phyloP scores from a whole-genome alignment of 2,888 invertebrate genomes.

The Orchesellides sinensis region DNA sequence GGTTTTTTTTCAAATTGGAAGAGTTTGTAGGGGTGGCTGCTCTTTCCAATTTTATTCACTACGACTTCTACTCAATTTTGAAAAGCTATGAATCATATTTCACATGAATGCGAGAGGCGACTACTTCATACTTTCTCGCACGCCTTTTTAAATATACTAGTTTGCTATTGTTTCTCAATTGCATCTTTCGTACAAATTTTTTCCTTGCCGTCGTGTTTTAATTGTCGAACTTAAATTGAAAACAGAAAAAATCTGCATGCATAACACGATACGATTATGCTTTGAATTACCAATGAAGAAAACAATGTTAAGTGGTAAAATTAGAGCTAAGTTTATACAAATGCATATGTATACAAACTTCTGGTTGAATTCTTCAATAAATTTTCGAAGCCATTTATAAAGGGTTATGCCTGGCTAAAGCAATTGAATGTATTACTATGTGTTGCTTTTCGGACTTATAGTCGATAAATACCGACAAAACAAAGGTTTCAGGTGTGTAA shows the following conservation, averaged over 20 bases:
- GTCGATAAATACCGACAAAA: no score
- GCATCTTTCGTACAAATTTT: not conserved
- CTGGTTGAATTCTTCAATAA: no score
- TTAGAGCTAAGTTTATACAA: no score
- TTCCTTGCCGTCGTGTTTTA: not conserved
- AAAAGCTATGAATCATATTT: conserved; percentile 43
- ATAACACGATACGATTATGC: not conserved
- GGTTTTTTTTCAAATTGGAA: conserved; percentile 35
- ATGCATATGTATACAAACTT: no score
- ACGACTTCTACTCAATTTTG: conserved; percentile 35
- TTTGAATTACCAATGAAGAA: not conserved
- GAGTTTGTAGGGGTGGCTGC: not conserved
- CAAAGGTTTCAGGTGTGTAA: no score
- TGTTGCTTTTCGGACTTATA: no score
- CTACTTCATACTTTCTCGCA: conserved; percentile 26
- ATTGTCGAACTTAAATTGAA: not conserved
- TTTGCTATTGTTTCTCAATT: not conserved
- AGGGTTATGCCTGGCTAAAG: no score
- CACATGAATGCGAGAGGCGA: conserved; percentile 35
- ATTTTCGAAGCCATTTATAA: no score
- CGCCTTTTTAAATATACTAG: not conserved
- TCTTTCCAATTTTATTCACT: not conserved
- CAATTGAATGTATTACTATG: no score
- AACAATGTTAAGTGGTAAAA: no score
- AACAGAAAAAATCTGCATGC: not conserved